Evolutionary conservation across 1,140 invertebrate genomes (phyloP), one percentile per base, ranked within the genome.

Genomic region (Drosophila virilis): DNA sequence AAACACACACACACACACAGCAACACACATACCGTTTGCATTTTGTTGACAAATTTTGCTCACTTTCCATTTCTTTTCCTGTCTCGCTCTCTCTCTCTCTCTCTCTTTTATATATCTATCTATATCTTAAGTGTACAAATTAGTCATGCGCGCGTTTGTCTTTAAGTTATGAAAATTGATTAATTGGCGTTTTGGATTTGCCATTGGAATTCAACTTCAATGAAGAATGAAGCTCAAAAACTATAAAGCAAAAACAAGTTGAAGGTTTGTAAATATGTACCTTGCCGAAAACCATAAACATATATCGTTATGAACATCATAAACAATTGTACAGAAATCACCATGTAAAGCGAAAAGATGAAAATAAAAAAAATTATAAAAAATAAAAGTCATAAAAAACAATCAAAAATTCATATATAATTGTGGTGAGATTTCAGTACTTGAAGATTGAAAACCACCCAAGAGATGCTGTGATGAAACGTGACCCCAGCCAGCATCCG

Each of bases 111-210:
- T 17, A 17, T 35, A 12, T 62, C 1, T 65, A 52, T 59, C 60
- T 74, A 17, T 59, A 61, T 74, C 74, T 74, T 75, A 89, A 89
- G 84, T 90, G 84, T 89, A 89, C 84, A 89, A 89, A 89, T 89
- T 89, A 89, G 84, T 89, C 84, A 89, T 90, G 80, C 74, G 77
- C 74, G 85, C 77, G 84, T 90, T 89, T 78, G 84, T 85, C 85
- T 90, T 78, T 89, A 88, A 88, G 84, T 88, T 89, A 84, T 80
- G 40, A 75, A 55, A 80, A 71, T 65, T 51, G 50, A 78, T 57
- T 12, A 61, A 66, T 57, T 62, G 62, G 67, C 42, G 46, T 40
- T 68, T 78, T 67, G 64, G 54, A 74, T 54, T 72, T 48, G 61
- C 62, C 70, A 67, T 66, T 64, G 50, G 73, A 68, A 80, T 80